phyloP scores from a whole-genome alignment of 2,888 invertebrate genomes.

The Drosophila borborema region DNA sequence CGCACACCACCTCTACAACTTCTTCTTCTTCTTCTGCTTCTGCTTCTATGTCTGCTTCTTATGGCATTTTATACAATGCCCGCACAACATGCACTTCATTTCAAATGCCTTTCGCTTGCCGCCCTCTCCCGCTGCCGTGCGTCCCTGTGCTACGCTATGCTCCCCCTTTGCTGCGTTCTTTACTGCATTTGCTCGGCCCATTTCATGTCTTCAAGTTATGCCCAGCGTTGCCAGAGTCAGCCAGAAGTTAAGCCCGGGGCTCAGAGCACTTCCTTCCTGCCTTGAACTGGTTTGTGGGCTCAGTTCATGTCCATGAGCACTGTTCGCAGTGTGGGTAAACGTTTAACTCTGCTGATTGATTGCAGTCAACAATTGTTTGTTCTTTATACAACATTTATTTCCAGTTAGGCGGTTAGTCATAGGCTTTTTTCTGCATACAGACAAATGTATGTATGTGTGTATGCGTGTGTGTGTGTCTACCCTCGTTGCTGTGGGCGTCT shows the following conservation, averaged over 20 bases:
- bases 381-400: conserved; percentile 78
- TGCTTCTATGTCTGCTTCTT: conserved; percentile 2
- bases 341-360: conserved; percentile 80
- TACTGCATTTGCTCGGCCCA: conserved; percentile 42
- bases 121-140: background rate
- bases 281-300: conserved; percentile 6
- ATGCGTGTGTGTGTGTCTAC: background rate
- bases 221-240: conserved; percentile 31
- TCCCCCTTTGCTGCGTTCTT: background rate
- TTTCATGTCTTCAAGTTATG: conserved; percentile 71
- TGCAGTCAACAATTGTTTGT: conserved; percentile 82
- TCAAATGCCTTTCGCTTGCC: conserved; percentile 64
- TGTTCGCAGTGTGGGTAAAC: conserved; percentile 62
- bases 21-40: background rate
- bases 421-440: conserved; percentile 26
- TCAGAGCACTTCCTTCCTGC: conserved; percentile 73
- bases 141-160: background rate
- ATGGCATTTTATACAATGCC: conserved; percentile 44
- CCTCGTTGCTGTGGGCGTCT: conserved; percentile 5
- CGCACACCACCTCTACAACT: conserved; percentile 23
- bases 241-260: conserved; percentile 45
- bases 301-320: background rate
- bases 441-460: background rate
- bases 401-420: conserved; percentile 63
- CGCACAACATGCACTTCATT: conserved; percentile 74